Evolutionary conservation across 2,888 invertebrate genomes (phyloP), one percentile per base, ranked within the genome.

Genomic region (Clistopyga incitator): DNA sequence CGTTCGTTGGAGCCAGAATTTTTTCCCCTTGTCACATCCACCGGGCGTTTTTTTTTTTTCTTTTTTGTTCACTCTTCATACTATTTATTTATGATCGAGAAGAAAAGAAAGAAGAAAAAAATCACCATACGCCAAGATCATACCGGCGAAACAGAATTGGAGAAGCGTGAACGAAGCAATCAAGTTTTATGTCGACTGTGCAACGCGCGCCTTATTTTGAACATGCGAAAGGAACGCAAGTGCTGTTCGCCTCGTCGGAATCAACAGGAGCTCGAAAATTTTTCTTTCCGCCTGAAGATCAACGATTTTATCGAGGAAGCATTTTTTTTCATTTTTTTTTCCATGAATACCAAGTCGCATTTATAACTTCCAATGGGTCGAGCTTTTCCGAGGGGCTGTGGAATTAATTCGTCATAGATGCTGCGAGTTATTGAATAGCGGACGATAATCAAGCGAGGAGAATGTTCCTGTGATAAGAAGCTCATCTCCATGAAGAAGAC

Each of bases 81-180:
- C 50, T 76, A 79, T 82, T 84, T 81, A 74, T 72, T 81, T 68
- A 61, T 29, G 64, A 56, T n/a, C 23, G n/a, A 18, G 23, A 47
- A 61, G n/a, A n/a, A n/a, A n/a, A n/a, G n/a, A n/a, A n/a, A n/a
- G n/a, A n/a, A 61, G 38, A 61, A 59, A 42, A 11, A 18, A 42
- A 38, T 3, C 6, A 1, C 25, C 18, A 34, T 13, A n/a, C n/a
- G 64, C 64, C 13, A 18, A 2, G 1, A 18, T 20, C 11, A 4
- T 18, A 10, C 20, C 1, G 34, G 18, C 18, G 11, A 20, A 38
- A 38, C 10, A 52, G 52, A 65, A 54, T 50, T 47, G 50, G 8
- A 52, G 20, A 20, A 45, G 65, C 61, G n/a, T 38, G 61, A 61
- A 61, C 61, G 61, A 29, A 61, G 29, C 29, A 34, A 38, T n/a